Base-by-base conservation (phyloP, 2,888 invertebrate genomes). In the Camptogramma bilineatum region DNA sequence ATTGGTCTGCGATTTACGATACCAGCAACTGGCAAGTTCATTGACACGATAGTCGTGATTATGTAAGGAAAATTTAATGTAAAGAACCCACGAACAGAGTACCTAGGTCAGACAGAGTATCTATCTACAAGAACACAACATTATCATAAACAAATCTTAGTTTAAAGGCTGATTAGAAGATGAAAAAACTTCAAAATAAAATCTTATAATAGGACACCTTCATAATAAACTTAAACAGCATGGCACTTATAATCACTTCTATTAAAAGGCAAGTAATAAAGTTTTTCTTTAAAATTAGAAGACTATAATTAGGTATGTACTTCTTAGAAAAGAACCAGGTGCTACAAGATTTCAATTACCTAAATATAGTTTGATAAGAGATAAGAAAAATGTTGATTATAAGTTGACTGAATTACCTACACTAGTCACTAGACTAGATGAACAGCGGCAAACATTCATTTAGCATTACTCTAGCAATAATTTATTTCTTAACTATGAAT, bases 171-270 rank as follows among this genome's bases (percentile, higher is more conserved):
- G 1, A 28, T 28, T n/a, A n/a, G n/a, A n/a, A n/a, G n/a, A n/a
- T n/a, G n/a, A n/a, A n/a, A n/a, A n/a, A n/a, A n/a, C n/a, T n/a
- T n/a, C n/a, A n/a, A n/a, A n/a, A n/a, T n/a, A n/a, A n/a, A n/a
- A n/a, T n/a, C n/a, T n/a, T n/a, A n/a, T n/a, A n/a, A n/a, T n/a
- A n/a, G n/a, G n/a, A n/a, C n/a, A 66, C 66, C 66, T 62, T 62
- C 16, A 62, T 19, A 62, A 66, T 4, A 18, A 24, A 47, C 28
- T 59, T 21, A 28, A 55, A 54, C 13, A 54, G 44, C 65, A 65
- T 65, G 8, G 8, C 18, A 18, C 19, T 16, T 44, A 50, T n/a
- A n/a, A n/a, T n/a, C 51, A 51, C 21, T 48, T 17, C 21, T 48
- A 48, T 16, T 28, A 28, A 28, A 28, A 28, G 28, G 5, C 21